phyloP scores from a whole-genome alignment of 2,113 vertebrate genomes.

The Misgurnus mizolepis region DNA sequence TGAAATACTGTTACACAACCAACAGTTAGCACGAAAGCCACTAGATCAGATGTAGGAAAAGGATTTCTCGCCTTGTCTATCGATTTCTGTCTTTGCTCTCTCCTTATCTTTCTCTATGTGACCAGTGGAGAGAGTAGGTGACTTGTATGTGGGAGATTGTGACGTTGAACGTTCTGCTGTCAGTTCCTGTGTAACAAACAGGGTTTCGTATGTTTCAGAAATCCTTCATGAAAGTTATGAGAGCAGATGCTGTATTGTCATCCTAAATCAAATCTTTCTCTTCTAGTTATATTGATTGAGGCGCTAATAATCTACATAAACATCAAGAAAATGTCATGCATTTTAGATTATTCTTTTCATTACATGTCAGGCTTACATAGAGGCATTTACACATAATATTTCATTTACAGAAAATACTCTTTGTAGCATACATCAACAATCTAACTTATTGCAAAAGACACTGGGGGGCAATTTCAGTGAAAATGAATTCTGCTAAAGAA shows the following conservation, averaged over 20 bases:
- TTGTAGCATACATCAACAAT: too few species aligned
- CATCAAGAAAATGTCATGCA: neutral
- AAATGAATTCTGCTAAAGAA: too few species aligned
- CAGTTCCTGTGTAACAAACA: slow-evolving; percentile 37
- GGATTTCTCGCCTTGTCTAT: slow-evolving; percentile 1
- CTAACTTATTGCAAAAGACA: too few species aligned
- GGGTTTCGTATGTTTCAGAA: slow-evolving; percentile 35
- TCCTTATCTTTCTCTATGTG: slow-evolving; percentile 30
- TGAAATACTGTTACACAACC: slow-evolving; percentile 5
- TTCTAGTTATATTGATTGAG: neutral
- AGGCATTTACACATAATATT: too few species aligned
- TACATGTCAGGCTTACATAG: neutral
- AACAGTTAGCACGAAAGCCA: slow-evolving; percentile 8
- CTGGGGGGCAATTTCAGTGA: too few species aligned
- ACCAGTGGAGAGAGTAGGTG: slow-evolving; percentile 22
- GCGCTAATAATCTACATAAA: neutral
- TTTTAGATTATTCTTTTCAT: neutral
- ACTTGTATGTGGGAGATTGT: slow-evolving; percentile 22
- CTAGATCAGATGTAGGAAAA: slow-evolving; percentile 10
- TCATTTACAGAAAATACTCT: too few species aligned
- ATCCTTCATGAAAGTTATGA: slow-evolving; percentile 41
- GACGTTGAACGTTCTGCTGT: neutral
- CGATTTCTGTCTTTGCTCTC: neutral
- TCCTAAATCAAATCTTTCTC: neutral
- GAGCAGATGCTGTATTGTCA: slow-evolving; percentile 9